Evolutionary conservation across 2,888 invertebrate genomes (phyloP).

Genomic region (Aporophyla lueneburgensis): DNA sequence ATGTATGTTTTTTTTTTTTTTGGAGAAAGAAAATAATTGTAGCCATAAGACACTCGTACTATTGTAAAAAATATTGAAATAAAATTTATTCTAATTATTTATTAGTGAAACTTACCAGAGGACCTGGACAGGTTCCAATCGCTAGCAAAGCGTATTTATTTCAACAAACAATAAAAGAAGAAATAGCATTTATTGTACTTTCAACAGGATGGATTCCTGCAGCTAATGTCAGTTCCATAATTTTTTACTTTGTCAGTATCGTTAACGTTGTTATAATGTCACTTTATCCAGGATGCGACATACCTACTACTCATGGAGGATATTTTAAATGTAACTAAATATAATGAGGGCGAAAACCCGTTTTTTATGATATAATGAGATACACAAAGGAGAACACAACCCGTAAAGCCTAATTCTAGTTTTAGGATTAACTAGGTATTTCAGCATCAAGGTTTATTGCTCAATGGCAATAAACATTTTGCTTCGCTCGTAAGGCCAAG

Average conservation of each 20-base stretch:
- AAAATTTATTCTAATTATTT: not conserved
- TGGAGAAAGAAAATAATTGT: not conserved
- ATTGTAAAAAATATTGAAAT: not conserved
- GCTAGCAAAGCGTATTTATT: not conserved
- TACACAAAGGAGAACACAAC: too few species aligned
- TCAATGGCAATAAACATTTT: constrained; percentile 23
- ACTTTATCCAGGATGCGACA: not conserved
- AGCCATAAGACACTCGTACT: not conserved
- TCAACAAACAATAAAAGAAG: too few species aligned
- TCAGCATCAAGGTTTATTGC: constrained; percentile 7
- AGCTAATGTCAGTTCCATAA: not conserved
- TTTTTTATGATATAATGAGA: too few species aligned
- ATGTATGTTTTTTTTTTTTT: too few species aligned
- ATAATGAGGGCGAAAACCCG: not conserved
- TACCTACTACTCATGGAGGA: too few species aligned
- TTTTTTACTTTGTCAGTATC: not conserved
- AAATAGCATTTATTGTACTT: not conserved
- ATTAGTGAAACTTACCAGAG: not conserved
- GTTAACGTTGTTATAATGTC: not conserved
- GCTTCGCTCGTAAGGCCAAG: constrained; percentile 14
- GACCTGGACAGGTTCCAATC: too few species aligned
- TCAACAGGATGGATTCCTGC: not conserved
- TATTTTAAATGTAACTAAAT: too few species aligned
- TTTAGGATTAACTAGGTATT: not conserved
- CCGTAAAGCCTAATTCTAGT: not conserved